Conservation (phyloP, 2,113 vertebrate genomes). For the Gavialis gangeticus region DNA sequence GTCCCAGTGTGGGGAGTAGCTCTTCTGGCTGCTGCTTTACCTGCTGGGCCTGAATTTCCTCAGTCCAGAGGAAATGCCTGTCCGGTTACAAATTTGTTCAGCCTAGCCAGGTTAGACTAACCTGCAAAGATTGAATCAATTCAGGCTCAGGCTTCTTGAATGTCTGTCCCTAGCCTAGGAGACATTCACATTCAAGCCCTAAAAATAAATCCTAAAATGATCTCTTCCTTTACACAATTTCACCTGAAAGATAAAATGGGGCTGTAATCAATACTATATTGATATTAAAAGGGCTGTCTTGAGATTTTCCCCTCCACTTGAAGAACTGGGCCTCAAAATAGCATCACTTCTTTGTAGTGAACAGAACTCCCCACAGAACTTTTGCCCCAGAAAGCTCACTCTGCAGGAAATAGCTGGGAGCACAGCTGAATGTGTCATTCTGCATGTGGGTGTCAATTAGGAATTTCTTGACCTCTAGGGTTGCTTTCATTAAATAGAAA, state of each 20-base stretch:
- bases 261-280: not conserved
- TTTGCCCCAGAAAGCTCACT: not conserved
- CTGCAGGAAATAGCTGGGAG: not conserved
- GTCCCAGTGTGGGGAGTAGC: too few relatives aligned
- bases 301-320: not conserved
- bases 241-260: not conserved
- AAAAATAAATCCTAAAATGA: not conserved
- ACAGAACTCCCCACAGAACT: not conserved
- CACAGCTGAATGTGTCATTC: not conserved
- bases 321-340: not conserved
- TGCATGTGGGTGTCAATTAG: not conserved
- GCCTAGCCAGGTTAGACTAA: too few relatives aligned
- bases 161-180: too few relatives aligned
- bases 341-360: not conserved
- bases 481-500: conserved; percentile 9
- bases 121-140: too few relatives aligned
- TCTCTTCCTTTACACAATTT: conserved; percentile 25
- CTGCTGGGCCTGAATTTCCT: too few relatives aligned
- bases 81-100: too few relatives aligned
- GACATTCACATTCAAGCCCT: not conserved
- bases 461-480: conserved; percentile 27
- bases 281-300: not conserved
- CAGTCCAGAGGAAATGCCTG: too few relatives aligned
- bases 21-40: too few relatives aligned
- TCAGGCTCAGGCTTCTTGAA: too few relatives aligned